Evolutionary conservation across 1,140 invertebrate genomes (phyloP).

Genomic region (Anastrepha ludens): DNA sequence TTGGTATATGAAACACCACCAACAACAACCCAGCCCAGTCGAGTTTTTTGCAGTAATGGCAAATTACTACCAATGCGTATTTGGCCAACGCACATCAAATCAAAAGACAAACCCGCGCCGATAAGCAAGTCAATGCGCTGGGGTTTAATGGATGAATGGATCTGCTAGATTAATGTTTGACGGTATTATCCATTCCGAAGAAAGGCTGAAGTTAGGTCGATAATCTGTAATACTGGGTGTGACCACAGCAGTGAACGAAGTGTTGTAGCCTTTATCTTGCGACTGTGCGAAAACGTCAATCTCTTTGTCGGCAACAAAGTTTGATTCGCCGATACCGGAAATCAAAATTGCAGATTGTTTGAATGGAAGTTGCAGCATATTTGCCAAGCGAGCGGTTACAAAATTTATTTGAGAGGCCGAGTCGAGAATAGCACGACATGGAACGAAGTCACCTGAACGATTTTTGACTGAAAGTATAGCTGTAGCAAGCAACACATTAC

Average conservation of each 20-base stretch:
- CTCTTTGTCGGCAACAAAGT: conserved; percentile 9
- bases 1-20: conserved; percentile 47
- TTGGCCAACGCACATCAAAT: conserved; percentile 60
- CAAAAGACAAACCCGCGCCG: conserved; percentile 60
- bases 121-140: conserved; percentile 62
- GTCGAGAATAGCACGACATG: conserved; percentile 51
- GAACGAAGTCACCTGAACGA: too few species aligned
- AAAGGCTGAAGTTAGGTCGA: conserved; percentile 35
- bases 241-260: not conserved
- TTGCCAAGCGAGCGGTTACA: conserved; percentile 35
- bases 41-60: conserved; percentile 61
- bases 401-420: conserved; percentile 52
- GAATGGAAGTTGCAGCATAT: not conserved
- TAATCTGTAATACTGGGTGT: conserved; percentile 41
- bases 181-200: conserved; percentile 52
- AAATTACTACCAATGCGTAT: conserved; percentile 60
- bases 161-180: conserved; percentile 62
- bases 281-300: conserved; percentile 22
- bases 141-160: conserved; percentile 59
- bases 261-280: conserved; percentile 18
- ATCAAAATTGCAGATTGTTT: not conserved
- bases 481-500: conserved; percentile 9
- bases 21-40: conserved; percentile 66
- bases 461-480: too few species aligned
- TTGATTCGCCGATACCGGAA: conserved; percentile 33